phyloP scores from a whole-genome alignment of 2,797 vertebrate species.

The Lophius americanus region DNA sequence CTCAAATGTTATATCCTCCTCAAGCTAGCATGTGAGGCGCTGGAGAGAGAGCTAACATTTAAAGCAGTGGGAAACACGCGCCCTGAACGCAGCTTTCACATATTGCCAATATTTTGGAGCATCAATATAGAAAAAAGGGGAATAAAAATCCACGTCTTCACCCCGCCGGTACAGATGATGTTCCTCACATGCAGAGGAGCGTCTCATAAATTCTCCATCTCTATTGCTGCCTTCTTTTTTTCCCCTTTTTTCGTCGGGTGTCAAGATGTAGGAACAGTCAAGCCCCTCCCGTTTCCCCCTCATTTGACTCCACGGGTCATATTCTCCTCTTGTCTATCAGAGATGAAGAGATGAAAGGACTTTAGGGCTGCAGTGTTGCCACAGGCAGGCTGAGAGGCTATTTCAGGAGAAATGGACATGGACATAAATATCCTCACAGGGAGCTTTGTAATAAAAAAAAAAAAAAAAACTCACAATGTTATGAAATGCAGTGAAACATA shows the following conservation, averaged over 20 bases:
- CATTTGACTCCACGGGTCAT: slow-evolving; percentile 75
- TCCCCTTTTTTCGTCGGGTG: slow-evolving; percentile 30
- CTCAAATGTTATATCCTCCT: slow-evolving; percentile 81
- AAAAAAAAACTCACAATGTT: slow-evolving; percentile 72
- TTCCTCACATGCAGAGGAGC: slow-evolving; percentile 60
- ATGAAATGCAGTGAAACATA: slow-evolving; percentile 86
- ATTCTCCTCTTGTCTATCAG: slow-evolving; percentile 73
- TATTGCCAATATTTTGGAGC: slow-evolving; percentile 74
- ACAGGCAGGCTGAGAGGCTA: slow-evolving; percentile 77
- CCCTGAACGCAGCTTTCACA: slow-evolving; percentile 62
- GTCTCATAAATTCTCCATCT: slow-evolving; percentile 58
- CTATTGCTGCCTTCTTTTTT: slow-evolving; percentile 27
- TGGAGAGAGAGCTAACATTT: slow-evolving; percentile 67
- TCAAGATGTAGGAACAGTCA: slow-evolving; percentile 63
- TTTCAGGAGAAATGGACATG: slow-evolving; percentile 79
- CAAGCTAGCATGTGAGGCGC: slow-evolving; percentile 71
- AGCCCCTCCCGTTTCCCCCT: slow-evolving; percentile 65
- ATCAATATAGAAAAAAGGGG: slow-evolving; percentile 70
- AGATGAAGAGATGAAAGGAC: slow-evolving; percentile 75
- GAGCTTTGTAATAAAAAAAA: slow-evolving; percentile 79
- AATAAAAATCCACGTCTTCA: slow-evolving; percentile 61
- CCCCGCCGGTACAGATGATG: slow-evolving; percentile 41
- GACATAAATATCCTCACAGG: slow-evolving; percentile 82
- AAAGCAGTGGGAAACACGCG: slow-evolving; percentile 61
- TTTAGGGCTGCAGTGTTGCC: slow-evolving; percentile 71